Conservation (phyloP, 1,140 invertebrate genomes). For the Nasonia giraulti region DNA sequence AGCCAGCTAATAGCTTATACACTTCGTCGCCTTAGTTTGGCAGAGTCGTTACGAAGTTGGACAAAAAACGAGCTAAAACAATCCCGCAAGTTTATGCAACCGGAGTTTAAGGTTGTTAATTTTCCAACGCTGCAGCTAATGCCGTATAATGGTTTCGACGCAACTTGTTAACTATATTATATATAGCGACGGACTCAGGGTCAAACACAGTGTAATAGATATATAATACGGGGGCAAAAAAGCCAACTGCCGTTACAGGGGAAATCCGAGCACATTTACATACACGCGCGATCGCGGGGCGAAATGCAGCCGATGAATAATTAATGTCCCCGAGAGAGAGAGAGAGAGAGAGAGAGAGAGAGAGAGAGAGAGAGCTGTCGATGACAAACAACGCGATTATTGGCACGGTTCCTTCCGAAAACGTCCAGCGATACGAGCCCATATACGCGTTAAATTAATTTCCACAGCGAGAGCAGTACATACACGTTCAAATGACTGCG, state of each 20-base stretch:
- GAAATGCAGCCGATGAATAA: background rate
- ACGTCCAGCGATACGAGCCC: background rate
- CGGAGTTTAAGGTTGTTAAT: background rate
- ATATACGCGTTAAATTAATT: background rate
- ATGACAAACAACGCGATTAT: slow-evolving; percentile 33
- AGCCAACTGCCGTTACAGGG: too few species aligned
- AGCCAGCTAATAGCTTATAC: background rate
- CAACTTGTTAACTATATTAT: background rate
- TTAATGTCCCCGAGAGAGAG: background rate
- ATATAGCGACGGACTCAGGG: too few species aligned
- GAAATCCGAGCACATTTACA: background rate
- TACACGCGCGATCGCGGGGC: background rate
- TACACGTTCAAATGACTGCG: background rate
- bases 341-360: background rate
- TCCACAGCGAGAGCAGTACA: background rate
- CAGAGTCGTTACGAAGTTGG: background rate
- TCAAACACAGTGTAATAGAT: too few species aligned
- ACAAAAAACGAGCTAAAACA: background rate
- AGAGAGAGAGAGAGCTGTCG: background rate
- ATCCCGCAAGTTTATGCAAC: background rate
- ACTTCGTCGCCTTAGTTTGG: background rate
- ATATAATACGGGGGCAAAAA: too few species aligned
- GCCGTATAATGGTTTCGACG: background rate
- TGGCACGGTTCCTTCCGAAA: background rate
- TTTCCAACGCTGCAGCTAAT: background rate